Conservation (phyloP, 2,888 invertebrate species). For the Eledona agricola region DNA sequence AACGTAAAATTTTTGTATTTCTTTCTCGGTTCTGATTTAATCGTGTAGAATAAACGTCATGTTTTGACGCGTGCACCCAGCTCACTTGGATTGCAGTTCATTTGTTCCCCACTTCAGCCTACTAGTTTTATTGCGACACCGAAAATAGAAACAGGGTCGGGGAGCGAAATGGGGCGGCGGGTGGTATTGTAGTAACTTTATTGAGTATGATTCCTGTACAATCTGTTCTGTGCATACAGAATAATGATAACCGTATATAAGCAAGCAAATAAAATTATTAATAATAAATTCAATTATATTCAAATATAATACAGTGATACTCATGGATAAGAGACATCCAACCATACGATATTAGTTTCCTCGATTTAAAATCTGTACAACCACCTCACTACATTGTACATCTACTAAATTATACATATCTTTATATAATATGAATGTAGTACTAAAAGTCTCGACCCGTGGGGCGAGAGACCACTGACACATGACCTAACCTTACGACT, state of each 20-base stretch:
- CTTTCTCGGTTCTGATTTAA: slow-evolving; percentile 31
- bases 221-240: slow-evolving; percentile 61
- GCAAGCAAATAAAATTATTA: slow-evolving; percentile 59
- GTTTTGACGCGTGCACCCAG: slow-evolving; percentile 40
- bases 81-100: slow-evolving; percentile 16
- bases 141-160: slow-evolving; percentile 25
- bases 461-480: slow-evolving; percentile 29
- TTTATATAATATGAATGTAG: slow-evolving; percentile 42
- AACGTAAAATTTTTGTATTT: slow-evolving; percentile 43
- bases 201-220: slow-evolving; percentile 62
- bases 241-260: slow-evolving; percentile 58
- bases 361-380: slow-evolving; percentile 60
- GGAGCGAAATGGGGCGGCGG: slow-evolving; percentile 7
- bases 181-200: slow-evolving; percentile 57
- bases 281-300: slow-evolving; percentile 58
- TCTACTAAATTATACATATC: slow-evolving; percentile 53
- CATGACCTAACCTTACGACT: slow-evolving; percentile 29
- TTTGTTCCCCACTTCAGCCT: slow-evolving; percentile 31
- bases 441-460: slow-evolving; percentile 24
- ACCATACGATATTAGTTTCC: slow-evolving; percentile 51
- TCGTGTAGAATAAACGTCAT: slow-evolving; percentile 38
- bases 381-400: slow-evolving; percentile 62
- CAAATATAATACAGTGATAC: slow-evolving; percentile 60
- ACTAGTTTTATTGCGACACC: slow-evolving; percentile 24
- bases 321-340: slow-evolving; percentile 51